A percentile compares a stretch with the other conserved stretches of the same genome.
These are phyloP conservation scores for Dicrurus megarhynchus DNA, from an alignment of 2,113 vertebrate genomes.

Conservation along the genomic window DNA sequence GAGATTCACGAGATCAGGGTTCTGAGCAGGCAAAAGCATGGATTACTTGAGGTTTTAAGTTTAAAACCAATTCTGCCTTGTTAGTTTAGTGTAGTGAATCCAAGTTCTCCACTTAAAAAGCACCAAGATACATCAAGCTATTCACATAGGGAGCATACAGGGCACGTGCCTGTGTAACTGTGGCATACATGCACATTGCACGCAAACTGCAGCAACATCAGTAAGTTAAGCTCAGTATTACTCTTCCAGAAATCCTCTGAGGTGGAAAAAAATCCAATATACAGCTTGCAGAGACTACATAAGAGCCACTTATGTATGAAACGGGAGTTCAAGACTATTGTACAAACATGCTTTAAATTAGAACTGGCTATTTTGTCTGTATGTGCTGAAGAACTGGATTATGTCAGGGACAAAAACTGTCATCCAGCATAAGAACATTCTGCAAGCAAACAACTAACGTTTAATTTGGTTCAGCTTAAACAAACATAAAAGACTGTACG, in stretches of 20 bases:
- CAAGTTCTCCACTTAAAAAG: neutral
- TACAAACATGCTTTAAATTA: neutral
- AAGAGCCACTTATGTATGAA: neutral
- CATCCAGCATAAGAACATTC: neutral
- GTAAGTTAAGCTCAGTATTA: neutral
- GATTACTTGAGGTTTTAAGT: neutral
- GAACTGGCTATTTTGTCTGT: neutral
- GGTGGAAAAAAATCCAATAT: neutral
- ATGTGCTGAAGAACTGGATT: neutral
- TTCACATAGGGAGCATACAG: neutral
- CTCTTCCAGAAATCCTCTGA: neutral
- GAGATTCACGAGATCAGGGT: neutral
- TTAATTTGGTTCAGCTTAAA: neutral
- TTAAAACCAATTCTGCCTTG: neutral
- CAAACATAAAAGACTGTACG: neutral
- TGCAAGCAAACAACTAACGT: neutral
- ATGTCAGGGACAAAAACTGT: neutral
- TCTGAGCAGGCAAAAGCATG: neutral
- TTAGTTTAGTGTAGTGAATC: neutral
- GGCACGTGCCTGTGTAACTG: accelerated
- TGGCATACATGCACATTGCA: accelerated
- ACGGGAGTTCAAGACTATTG: neutral
- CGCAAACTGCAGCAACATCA: accelerated
- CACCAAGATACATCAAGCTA: neutral
- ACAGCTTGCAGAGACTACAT: neutral